Evolutionary conservation across 2,113 vertebrate genomes (phyloP).

Genomic region (Uria aalge): DNA sequence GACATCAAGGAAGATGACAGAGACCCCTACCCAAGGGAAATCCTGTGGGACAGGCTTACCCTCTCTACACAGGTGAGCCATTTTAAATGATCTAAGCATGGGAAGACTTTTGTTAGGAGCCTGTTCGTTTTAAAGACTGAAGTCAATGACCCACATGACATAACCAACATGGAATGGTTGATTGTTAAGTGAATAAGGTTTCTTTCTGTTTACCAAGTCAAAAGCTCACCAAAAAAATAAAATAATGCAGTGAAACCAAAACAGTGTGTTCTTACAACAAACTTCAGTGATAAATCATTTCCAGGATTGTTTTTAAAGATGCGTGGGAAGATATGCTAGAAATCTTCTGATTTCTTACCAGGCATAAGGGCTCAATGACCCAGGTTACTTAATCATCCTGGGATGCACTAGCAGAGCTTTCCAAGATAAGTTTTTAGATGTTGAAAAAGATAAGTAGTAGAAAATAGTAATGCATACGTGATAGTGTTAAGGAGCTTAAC

Average conservation of each 20-base stretch:
- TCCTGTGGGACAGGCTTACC: background rate
- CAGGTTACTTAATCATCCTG: background rate
- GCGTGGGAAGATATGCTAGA: background rate
- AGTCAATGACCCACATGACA: background rate
- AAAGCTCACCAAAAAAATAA: background rate
- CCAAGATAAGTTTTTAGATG: background rate
- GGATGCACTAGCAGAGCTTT: background rate
- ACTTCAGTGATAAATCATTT: background rate
- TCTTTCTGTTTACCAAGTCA: background rate
- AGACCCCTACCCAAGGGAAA: background rate
- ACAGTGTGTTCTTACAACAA: background rate
- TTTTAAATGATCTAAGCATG: background rate
- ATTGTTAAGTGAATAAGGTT: background rate
- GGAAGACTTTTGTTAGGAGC: background rate
- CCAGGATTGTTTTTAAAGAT: slow-evolving; percentile 21
- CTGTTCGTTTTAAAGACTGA: background rate
- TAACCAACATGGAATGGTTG: background rate
- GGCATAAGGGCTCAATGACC: background rate
- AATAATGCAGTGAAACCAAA: background rate
- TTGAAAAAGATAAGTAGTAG: background rate
- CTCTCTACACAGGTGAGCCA: background rate
- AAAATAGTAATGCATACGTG: background rate
- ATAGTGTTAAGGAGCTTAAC: background rate
- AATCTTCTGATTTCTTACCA: background rate
- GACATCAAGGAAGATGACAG: background rate